Conservation (phyloP, 2,888 invertebrate species). For the Cyclophora punctaria region DNA sequence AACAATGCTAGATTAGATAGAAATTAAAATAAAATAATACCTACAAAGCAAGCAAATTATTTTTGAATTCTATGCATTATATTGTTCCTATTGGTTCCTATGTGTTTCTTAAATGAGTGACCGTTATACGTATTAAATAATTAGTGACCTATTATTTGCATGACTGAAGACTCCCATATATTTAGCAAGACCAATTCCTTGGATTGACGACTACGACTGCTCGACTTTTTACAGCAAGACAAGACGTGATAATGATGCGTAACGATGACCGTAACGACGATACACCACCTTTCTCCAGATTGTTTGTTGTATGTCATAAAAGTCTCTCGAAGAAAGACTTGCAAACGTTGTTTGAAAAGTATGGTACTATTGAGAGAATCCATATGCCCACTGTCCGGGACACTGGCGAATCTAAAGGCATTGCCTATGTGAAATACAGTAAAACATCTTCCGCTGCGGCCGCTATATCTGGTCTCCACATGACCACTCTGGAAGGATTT, state of each 20-base stretch:
- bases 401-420: slow-evolving; percentile 90
- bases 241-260: slow-evolving; percentile 4
- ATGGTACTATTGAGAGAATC: slow-evolving; percentile 89
- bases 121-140: too few relatives aligned
- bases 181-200: too few relatives aligned
- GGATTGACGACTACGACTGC: not conserved
- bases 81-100: too few relatives aligned
- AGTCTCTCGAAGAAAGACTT: slow-evolving; percentile 81
- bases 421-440: slow-evolving; percentile 91
- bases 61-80: too few relatives aligned
- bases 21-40: too few relatives aligned
- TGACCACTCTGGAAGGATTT: slow-evolving; percentile 81
- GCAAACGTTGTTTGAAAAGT: slow-evolving; percentile 83
- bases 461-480: slow-evolving; percentile 91
- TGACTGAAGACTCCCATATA: too few relatives aligned
- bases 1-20: too few relatives aligned
- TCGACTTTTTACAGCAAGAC: not conserved
- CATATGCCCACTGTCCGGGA: slow-evolving; percentile 90
- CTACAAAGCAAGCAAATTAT: too few relatives aligned
- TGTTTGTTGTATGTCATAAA: slow-evolving; percentile 92
- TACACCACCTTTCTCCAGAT: slow-evolving; percentile 89
- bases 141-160: too few relatives aligned
- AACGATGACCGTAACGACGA: slow-evolving; percentile 59
- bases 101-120: too few relatives aligned
- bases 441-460: slow-evolving; percentile 94